Evolutionary conservation across 1,140 invertebrate species (phyloP).

Genomic region (Eulimnadia texana): DNA sequence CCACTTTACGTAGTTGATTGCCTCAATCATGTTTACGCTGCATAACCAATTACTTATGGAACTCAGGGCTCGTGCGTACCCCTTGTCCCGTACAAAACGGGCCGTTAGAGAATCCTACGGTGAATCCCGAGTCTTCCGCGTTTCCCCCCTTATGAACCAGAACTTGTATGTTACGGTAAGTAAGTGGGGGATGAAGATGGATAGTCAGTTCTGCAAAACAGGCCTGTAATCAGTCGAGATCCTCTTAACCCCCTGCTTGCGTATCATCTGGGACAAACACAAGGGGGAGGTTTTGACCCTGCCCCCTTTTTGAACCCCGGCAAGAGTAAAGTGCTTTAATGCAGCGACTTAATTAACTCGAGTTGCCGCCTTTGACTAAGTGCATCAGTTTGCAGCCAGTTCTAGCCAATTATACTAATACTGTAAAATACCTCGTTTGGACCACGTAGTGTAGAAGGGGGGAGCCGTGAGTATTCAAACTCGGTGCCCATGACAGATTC

Average conservation of each 20-base stretch:
- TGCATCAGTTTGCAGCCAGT: too few species aligned
- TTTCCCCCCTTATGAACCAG: too few species aligned
- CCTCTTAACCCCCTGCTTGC: not conserved
- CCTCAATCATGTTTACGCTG: not conserved
- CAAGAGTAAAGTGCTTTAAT: too few species aligned
- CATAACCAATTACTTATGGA: not conserved
- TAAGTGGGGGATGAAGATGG: not conserved
- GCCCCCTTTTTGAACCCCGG: too few species aligned
- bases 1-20: not conserved
- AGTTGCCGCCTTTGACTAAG: too few species aligned
- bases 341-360: too few species aligned
- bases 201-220: not conserved
- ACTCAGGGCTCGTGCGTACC: not conserved
- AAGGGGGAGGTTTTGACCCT: too few species aligned
- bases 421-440: conserved; percentile 49
- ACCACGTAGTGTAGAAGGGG: conserved; percentile 55
- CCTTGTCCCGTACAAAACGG: too few species aligned
- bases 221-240: not conserved
- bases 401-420: too few species aligned
- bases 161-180: not conserved
- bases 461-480: conserved; percentile 49
- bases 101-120: too few species aligned
- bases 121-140: too few species aligned
- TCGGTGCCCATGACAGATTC: conserved; percentile 57
- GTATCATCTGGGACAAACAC: too few species aligned